phyloP scores from a whole-genome alignment of 2,888 invertebrate species.

The Elmis aenea region DNA sequence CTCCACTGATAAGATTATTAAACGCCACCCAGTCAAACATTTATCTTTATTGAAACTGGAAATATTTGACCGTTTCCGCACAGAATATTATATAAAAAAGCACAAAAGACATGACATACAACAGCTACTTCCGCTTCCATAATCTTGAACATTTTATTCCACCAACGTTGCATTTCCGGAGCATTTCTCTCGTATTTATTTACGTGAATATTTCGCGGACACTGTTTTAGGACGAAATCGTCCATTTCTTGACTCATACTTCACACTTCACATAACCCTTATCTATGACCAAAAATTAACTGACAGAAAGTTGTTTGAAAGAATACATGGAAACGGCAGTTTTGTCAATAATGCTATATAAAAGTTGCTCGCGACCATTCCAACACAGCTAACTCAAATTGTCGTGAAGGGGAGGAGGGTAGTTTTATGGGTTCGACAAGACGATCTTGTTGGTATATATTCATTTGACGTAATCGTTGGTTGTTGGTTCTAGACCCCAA shows the following conservation, averaged over 20 bases:
- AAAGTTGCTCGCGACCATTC: slow-evolving; percentile 17
- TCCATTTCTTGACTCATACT: background rate
- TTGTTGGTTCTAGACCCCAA: too few relatives aligned
- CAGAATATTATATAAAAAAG: too few relatives aligned
- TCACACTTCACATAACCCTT: background rate
- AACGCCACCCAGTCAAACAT: too few relatives aligned
- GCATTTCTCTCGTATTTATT: slow-evolving; percentile 29
- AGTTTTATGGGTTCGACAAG: too few relatives aligned
- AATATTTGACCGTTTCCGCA: too few relatives aligned
- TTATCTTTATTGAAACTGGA: too few relatives aligned
- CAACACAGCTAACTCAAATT: slow-evolving; percentile 4
- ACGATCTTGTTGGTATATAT: too few relatives aligned
- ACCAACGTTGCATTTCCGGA: slow-evolving; percentile 33
- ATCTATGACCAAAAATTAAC: slow-evolving; percentile 7
- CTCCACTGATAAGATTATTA: too few relatives aligned
- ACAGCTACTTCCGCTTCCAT: slow-evolving; percentile 35
- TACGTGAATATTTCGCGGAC: slow-evolving; percentile 21
- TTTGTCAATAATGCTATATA: slow-evolving; percentile 20
- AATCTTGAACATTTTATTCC: slow-evolving; percentile 32
- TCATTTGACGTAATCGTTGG: too few relatives aligned
- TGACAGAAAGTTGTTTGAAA: slow-evolving; percentile 13
- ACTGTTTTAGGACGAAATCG: slow-evolving; percentile 4
- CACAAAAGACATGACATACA: slow-evolving; percentile 25
- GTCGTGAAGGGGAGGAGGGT: too few relatives aligned
- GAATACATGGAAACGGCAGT: slow-evolving; percentile 19